Conservation (phyloP, 2,113 vertebrate genomes). For the Ariopsis seemanni region DNA sequence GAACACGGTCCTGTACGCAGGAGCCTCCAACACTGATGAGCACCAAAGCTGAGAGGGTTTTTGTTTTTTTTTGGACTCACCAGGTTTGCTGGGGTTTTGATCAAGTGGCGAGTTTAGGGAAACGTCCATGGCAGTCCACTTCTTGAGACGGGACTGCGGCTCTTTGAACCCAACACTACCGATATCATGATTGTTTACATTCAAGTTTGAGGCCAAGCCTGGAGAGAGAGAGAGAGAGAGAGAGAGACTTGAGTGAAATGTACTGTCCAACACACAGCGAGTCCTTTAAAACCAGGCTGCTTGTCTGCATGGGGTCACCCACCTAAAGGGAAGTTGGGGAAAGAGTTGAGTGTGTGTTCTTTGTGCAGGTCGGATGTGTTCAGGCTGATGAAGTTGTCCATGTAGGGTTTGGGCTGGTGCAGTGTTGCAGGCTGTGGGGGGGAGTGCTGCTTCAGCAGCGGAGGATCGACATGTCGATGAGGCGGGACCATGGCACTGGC, state of each 20-base stretch:
- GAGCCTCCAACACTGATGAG: too few species aligned
- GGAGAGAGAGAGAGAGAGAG: constrained; percentile 14
- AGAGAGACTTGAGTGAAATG: background rate
- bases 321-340: constrained; percentile 95
- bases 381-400: constrained; percentile 88
- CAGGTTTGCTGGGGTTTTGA: constrained; percentile 98
- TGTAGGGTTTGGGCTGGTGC: constrained; percentile 88
- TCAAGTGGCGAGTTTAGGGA: constrained; percentile 87
- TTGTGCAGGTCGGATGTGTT: constrained; percentile 88
- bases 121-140: constrained; percentile 94
- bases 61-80: constrained; percentile 62
- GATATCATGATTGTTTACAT: constrained; percentile 93
- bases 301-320: background rate
- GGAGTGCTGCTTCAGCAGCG: constrained; percentile 86
- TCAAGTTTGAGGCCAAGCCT: constrained; percentile 98
- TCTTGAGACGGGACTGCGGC: constrained; percentile 94
- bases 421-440: constrained; percentile 78
- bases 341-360: constrained; percentile 84
- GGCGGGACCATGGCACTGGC: constrained; percentile 91
- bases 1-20: background rate
- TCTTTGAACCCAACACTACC: constrained; percentile 88
- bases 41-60: background rate
- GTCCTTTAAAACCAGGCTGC: background rate
- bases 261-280: constrained; percentile 13
- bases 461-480: constrained; percentile 89